Percentiles rank a stretch among this genome's conserved stretches.
Conservation (phyloP, 2,797 vertebrate species). For the Macroramphosus scolopax region DNA sequence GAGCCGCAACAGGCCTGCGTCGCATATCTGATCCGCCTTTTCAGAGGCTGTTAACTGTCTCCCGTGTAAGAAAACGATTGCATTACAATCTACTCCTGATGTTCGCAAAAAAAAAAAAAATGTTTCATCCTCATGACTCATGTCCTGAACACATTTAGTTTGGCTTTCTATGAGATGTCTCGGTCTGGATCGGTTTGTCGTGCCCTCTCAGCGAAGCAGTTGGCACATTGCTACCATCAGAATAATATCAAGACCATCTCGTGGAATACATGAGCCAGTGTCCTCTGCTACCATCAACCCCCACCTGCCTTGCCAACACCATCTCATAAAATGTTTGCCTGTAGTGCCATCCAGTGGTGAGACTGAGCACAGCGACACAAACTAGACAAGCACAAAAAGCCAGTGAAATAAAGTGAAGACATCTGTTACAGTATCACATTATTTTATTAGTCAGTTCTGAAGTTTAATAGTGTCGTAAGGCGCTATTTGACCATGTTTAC, state of each 20-base stretch:
- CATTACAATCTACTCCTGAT: constrained; percentile 5
- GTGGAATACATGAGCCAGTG: constrained; percentile 4
- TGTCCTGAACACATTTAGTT: constrained; percentile 4
- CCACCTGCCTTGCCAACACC: too few relatives aligned
- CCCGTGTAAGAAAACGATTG: constrained; percentile 25
- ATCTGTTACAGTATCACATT: constrained; percentile 30
- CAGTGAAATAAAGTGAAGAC: background rate
- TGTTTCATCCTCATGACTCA: constrained; percentile 21
- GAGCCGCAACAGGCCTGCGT: constrained; percentile 38
- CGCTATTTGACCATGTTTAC: constrained; percentile 28
- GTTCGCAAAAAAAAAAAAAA: constrained; percentile 25
- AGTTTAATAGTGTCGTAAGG: constrained; percentile 47
- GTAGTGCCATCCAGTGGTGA: constrained; percentile 55
- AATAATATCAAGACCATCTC: background rate
- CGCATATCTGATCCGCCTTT: constrained; percentile 46
- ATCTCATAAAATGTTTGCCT: constrained; percentile 22
- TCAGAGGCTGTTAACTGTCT: constrained; percentile 33
- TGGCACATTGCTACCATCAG: constrained; percentile 8
- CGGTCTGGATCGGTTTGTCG: constrained; percentile 1
- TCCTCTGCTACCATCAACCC: too few relatives aligned
- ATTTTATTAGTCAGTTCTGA: constrained; percentile 70
- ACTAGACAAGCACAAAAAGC: background rate
- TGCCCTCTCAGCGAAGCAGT: background rate
- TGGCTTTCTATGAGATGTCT: constrained; percentile 16
- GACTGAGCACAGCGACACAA: background rate